These are phyloP conservation scores for Cistogaster globosa DNA, from an alignment of 2,888 invertebrate species.

Conservation along the genomic window DNA sequence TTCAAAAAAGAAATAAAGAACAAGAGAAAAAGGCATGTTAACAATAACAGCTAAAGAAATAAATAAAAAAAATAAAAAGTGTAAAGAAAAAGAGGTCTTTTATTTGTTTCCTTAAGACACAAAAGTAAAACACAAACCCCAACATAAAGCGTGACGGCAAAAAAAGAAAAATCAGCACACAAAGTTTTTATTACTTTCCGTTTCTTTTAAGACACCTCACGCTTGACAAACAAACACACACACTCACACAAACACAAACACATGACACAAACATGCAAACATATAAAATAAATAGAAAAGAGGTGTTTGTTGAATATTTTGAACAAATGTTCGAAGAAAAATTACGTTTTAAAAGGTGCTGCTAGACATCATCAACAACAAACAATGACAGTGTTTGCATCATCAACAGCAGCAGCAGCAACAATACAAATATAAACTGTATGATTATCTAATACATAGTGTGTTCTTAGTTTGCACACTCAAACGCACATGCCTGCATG, in stretches of 20 bases:
- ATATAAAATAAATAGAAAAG: neutral
- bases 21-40: no score
- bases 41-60: constrained; percentile 17
- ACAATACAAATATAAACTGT: constrained; percentile 32
- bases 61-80: constrained; percentile 24
- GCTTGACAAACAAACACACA: no score
- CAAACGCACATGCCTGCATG: neutral
- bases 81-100: constrained; percentile 24
- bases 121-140: neutral
- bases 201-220: constrained; percentile 21
- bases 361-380: constrained; percentile 42
- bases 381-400: constrained; percentile 57
- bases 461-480: neutral
- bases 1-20: no score
- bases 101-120: constrained; percentile 47
- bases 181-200: constrained; percentile 60
- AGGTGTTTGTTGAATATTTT: constrained; percentile 21
- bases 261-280: neutral
- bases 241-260: neutral
- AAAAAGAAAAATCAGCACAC: neutral
- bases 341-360: constrained; percentile 64
- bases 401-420: constrained; percentile 20
- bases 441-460: constrained; percentile 41
- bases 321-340: constrained; percentile 63
- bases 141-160: neutral